Evolutionary conservation across 2,888 invertebrate species (phyloP).

Genomic region (Troides oblongomaculatus): DNA sequence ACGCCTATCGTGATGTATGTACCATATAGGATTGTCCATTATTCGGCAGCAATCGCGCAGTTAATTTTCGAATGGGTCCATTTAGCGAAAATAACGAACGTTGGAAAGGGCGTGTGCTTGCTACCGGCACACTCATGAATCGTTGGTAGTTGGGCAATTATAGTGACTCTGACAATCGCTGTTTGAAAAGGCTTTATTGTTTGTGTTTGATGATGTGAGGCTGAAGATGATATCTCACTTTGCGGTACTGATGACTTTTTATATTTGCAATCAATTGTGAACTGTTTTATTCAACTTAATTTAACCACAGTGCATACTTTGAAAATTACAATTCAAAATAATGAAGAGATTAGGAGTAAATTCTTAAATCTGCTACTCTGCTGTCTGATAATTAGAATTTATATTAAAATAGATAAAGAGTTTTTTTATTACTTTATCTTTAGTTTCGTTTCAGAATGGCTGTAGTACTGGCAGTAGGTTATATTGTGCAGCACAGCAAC

Average conservation of each 20-base stretch:
- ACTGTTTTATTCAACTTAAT: too few relatives aligned
- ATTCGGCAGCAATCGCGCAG: slow-evolving; percentile 71
- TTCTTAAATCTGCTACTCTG: too few relatives aligned
- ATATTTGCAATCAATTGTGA: background rate
- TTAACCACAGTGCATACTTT: too few relatives aligned
- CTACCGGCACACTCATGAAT: slow-evolving; percentile 52
- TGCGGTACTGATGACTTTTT: slow-evolving; percentile 31
- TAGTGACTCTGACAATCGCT: slow-evolving; percentile 44
- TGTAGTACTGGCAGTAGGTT: too few relatives aligned
- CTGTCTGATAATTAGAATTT: too few relatives aligned
- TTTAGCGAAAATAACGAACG: slow-evolving; percentile 70
- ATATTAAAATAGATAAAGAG: too few relatives aligned
- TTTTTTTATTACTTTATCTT: too few relatives aligned
- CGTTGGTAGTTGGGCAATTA: slow-evolving; percentile 50
- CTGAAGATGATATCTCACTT: slow-evolving; percentile 44
- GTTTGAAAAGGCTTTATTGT: slow-evolving; percentile 44
- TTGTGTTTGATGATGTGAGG: slow-evolving; percentile 47
- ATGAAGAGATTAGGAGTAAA: too few relatives aligned
- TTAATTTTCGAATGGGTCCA: slow-evolving; percentile 73
- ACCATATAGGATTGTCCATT: slow-evolving; percentile 57
- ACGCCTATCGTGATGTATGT: slow-evolving; percentile 48
- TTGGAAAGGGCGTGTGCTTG: slow-evolving; percentile 48
- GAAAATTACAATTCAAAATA: too few relatives aligned
- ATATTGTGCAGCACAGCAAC: too few relatives aligned
- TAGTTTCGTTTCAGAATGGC: too few relatives aligned